Conservation (phyloP, 2,113 vertebrate species). For the Chelonoidis abingdonii region DNA sequence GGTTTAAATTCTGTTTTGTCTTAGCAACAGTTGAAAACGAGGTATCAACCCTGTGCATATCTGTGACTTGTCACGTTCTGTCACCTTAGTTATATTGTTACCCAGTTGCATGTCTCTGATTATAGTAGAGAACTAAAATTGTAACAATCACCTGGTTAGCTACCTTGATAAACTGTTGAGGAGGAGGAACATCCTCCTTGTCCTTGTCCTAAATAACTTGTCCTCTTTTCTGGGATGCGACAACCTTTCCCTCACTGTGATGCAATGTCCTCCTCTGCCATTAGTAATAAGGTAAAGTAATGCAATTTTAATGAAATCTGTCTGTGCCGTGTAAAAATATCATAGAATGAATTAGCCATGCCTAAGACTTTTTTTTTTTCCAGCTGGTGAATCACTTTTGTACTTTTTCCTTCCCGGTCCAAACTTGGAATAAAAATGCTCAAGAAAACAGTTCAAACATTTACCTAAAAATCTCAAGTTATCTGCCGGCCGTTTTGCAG, state of each 20-base stretch:
- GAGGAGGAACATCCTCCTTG: neutral
- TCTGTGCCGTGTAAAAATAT: neutral
- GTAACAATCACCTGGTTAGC: conserved; percentile 5
- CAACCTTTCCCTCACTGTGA: conserved; percentile 31
- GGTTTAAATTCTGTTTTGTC: neutral
- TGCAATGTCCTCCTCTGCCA: neutral
- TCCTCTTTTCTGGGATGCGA: neutral
- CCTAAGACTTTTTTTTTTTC: neutral
- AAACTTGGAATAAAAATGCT: neutral
- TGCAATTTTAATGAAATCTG: conserved; percentile 31
- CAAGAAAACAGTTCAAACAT: too few species aligned
- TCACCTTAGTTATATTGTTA: neutral
- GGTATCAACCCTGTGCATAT: neutral
- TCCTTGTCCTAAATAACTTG: neutral
- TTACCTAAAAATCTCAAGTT: too few species aligned
- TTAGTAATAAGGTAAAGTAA: conserved; percentile 26
- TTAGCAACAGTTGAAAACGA: neutral
- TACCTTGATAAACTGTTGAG: neutral
- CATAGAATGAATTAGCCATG: neutral
- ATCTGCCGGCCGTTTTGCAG: too few species aligned
- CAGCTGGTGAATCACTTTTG: neutral
- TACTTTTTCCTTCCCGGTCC: neutral
- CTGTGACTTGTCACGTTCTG: neutral
- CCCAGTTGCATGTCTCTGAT: neutral
- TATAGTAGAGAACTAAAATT: neutral